Percentiles rank a stretch among this genome's conserved stretches.
Evolutionary conservation across 2,113 vertebrate species (phyloP).

Genomic region (Hystrix brachyura): DNA sequence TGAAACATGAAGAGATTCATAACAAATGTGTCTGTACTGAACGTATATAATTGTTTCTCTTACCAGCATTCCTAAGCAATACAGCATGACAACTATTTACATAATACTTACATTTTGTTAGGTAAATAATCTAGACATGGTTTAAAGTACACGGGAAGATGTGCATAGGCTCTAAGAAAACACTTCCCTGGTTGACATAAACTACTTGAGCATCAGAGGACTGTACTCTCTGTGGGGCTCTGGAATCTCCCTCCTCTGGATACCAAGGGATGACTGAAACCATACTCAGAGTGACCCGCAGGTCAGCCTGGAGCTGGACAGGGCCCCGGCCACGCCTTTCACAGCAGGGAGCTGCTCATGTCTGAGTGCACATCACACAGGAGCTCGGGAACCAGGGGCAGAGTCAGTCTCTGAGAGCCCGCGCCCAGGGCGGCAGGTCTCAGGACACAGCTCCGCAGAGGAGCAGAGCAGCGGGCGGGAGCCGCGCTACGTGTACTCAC

Average conservation of each 20-base stretch:
- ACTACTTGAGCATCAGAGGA: not conserved
- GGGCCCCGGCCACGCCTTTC: not conserved
- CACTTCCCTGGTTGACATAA: not conserved
- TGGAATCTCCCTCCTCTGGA: not conserved
- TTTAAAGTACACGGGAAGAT: too few species aligned
- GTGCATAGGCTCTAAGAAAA: not conserved
- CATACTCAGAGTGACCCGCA: not conserved
- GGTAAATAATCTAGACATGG: not conserved
- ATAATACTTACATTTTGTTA: not conserved
- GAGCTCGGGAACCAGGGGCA: fast-evolving
- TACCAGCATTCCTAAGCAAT: not conserved
- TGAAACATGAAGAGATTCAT: not conserved
- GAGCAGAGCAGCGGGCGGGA: too few species aligned
- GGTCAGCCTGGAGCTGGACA: not conserved
- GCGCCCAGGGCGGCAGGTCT: fast-evolving
- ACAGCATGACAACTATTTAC: not conserved
- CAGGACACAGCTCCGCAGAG: not conserved
- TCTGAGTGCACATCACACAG: fast-evolving
- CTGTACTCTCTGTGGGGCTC: not conserved
- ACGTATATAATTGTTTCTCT: not conserved
- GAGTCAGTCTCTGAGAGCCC: not conserved
- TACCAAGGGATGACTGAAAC: not conserved
- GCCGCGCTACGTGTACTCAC: fast-evolving
- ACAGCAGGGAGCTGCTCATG: fast-evolving
- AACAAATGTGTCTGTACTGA: not conserved